Evolutionary conservation across 2,888 invertebrate species (phyloP).

Genomic region (Synergus japonicus): DNA sequence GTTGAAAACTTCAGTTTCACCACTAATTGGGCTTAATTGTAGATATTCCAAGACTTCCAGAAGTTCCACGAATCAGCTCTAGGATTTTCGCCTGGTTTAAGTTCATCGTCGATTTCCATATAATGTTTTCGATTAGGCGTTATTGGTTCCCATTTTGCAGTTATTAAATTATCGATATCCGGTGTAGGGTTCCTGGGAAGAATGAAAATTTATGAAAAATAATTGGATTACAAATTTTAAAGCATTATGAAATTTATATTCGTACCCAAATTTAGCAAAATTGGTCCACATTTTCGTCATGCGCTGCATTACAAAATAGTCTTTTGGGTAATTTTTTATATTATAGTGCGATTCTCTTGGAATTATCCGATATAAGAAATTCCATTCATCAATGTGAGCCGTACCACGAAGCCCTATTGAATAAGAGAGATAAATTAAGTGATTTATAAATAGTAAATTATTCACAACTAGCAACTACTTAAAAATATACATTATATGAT

Average conservation of each 20-base stretch:
- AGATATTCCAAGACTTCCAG: constrained; percentile 53
- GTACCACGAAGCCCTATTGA: neutral
- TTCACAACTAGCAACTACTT: too few species aligned
- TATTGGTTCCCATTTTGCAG: constrained; percentile 59
- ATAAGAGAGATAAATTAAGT: neutral
- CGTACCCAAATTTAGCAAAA: constrained; percentile 69
- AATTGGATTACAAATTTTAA: neutral
- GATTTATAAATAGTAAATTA: too few species aligned
- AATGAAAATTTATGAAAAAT: neutral
- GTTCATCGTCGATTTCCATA: constrained; percentile 61
- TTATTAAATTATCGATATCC: constrained; percentile 53
- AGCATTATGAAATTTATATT: neutral
- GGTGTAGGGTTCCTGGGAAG: constrained; percentile 65
- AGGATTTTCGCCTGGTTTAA: constrained; percentile 48
- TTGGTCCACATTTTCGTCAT: constrained; percentile 68
- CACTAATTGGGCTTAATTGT: neutral
- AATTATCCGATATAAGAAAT: neutral
- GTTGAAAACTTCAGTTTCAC: too few species aligned
- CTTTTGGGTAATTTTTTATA: constrained; percentile 56
- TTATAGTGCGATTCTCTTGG: neutral
- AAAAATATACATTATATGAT: too few species aligned
- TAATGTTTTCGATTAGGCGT: constrained; percentile 53
- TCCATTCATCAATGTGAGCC: neutral
- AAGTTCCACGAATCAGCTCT: constrained; percentile 52
- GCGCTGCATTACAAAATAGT: constrained; percentile 60